phyloP scores from a whole-genome alignment of 1,140 invertebrate species.

The Ganaspis sp. region DNA sequence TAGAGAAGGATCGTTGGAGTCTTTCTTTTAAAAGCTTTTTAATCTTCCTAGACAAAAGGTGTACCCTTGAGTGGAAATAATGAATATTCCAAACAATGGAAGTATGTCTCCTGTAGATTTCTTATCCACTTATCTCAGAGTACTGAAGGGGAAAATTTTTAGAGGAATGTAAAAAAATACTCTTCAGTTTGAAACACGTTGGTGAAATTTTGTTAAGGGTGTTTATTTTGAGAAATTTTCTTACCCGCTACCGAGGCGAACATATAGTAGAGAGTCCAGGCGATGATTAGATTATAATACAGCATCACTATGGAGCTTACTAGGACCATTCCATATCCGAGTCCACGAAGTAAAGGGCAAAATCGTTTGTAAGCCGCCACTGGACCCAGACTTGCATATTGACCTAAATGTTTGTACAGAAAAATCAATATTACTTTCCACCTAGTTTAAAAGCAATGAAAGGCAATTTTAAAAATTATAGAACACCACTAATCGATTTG shows the following conservation, averaged over 20 bases:
- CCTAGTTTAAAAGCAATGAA: background rate
- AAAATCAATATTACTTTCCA: background rate
- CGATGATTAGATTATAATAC: conserved; percentile 91
- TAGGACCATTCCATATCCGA: conserved; percentile 90
- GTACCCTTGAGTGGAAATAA: background rate
- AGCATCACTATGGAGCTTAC: conserved; percentile 89
- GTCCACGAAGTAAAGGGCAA: conserved; percentile 82
- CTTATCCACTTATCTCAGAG: conserved; percentile 2
- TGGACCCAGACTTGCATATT: conserved; percentile 84
- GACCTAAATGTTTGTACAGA: conserved; percentile 69
- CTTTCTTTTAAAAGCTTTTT: conserved; percentile 24
- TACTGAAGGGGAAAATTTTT: background rate
- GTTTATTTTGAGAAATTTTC: conserved; percentile 33
- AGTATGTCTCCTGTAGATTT: background rate
- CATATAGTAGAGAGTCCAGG: conserved; percentile 91
- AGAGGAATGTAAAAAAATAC: conserved; percentile 44
- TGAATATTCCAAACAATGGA: conserved; percentile 10
- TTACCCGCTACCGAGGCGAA: conserved; percentile 83
- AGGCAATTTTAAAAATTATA: background rate
- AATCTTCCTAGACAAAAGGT: conserved; percentile 25
- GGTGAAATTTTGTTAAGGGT: too few species aligned
- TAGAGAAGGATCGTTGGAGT: background rate
- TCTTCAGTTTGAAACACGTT: too few species aligned
- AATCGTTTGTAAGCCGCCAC: conserved; percentile 84
- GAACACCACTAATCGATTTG: background rate